Percentiles rank a stretch among this genome's conserved stretches.
phyloP scores from a whole-genome alignment of 2,113 vertebrate genomes.

The Mormyrus lacerda region DNA sequence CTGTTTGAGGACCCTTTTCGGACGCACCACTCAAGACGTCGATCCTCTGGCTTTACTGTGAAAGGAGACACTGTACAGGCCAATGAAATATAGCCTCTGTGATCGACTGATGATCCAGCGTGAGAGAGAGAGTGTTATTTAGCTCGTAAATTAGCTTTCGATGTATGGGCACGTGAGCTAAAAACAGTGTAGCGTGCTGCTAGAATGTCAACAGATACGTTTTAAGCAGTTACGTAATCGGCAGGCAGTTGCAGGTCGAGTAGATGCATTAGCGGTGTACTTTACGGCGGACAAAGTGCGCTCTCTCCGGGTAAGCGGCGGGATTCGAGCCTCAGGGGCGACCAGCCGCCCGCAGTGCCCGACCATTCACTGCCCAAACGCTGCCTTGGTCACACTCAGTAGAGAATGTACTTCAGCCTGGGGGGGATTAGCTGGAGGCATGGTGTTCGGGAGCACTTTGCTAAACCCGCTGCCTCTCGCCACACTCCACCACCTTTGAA shows the following conservation, averaged over 20 bases:
- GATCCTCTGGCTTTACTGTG: not conserved
- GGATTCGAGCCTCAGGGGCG: not conserved
- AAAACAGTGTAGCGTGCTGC: not conserved
- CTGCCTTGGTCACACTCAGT: not conserved
- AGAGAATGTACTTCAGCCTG: not conserved
- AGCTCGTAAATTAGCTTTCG: not conserved
- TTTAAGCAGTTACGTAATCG: not conserved
- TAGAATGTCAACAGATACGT: not conserved
- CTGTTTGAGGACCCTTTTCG: not conserved
- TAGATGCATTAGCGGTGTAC: not conserved
- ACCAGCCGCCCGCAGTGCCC: not conserved
- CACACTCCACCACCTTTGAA: not conserved
- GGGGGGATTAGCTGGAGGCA: not conserved
- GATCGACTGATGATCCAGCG: not conserved
- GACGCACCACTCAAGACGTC: not conserved
- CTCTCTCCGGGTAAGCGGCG: not conserved
- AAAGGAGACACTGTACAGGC: not conserved
- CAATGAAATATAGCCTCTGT: not conserved
- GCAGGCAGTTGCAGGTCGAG: no score
- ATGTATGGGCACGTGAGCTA: not conserved
- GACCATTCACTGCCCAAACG: not conserved
- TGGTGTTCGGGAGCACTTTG: not conserved
- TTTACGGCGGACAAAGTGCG: not conserved
- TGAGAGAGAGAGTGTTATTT: not conserved
- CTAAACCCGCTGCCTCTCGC: not conserved